Percentiles rank a stretch among this genome's conserved stretches.
Conservation (phyloP, 2,797 vertebrate genomes). For the Enteromius paludinosus region DNA sequence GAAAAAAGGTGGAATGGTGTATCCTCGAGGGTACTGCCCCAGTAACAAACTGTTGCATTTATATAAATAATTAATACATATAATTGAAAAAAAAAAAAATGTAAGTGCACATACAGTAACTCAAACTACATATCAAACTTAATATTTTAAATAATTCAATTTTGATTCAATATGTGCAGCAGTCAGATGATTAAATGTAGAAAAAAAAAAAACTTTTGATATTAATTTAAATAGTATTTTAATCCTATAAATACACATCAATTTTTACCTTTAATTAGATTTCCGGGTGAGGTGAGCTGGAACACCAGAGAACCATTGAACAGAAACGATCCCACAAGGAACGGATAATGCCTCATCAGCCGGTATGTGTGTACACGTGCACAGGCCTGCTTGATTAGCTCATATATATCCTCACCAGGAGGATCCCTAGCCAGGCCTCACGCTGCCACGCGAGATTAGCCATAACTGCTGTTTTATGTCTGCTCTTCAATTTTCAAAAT, state of each 20-base stretch:
- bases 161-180: not conserved
- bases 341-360: conserved; percentile 36
- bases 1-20: not conserved
- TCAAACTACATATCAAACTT: not conserved
- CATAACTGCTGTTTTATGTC: conserved; percentile 44
- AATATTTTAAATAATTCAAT: not conserved
- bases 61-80: no score
- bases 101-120: not conserved
- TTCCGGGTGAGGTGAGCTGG: not conserved
- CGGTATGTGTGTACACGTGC: conserved; percentile 22
- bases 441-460: conserved; percentile 34
- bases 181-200: not conserved
- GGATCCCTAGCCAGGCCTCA: conserved; percentile 34
- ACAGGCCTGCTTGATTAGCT: conserved; percentile 45
- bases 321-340: conserved; percentile 21
- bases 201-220: not conserved
- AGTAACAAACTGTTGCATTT: not conserved
- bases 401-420: conserved; percentile 44
- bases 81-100: not conserved
- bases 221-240: not conserved
- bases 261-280: conserved; percentile 41
- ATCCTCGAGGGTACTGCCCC: not conserved
- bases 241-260: conserved; percentile 21
- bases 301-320: conserved; percentile 12
- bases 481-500: conserved; percentile 56